phyloP scores from a whole-genome alignment of 92 coral and sea anemone species.

The Epizoanthus illoricatus region DNA sequence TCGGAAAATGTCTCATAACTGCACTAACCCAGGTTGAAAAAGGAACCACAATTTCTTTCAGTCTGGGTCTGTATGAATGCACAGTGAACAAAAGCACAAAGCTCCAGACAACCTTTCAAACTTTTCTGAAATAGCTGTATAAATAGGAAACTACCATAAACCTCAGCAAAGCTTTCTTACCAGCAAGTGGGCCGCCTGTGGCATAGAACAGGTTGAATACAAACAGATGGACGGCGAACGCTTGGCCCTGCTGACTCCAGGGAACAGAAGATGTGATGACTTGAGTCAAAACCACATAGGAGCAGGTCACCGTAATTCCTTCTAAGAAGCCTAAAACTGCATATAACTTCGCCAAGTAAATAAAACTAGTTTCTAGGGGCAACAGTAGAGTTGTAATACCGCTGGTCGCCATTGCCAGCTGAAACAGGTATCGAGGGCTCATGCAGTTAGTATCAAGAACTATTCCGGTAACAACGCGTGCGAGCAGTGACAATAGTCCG shows the following conservation, averaged over 20 bases:
- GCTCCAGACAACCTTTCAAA: too few species aligned
- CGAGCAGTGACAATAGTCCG: not conserved
- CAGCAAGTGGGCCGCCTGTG: conserved; percentile 11
- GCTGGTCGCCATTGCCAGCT: not conserved
- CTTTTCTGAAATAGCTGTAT: too few species aligned
- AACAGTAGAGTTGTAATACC: not conserved
- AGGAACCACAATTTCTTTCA: too few species aligned
- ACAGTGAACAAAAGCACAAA: too few species aligned
- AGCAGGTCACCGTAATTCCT: not conserved
- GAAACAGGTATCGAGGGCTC: not conserved
- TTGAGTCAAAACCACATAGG: not conserved
- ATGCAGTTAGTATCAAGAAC: not conserved
- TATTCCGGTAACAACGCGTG: not conserved
- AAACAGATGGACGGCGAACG: not conserved
- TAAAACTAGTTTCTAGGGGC: not conserved
- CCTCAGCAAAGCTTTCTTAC: not conserved
- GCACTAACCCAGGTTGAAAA: too few species aligned
- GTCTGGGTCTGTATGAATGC: too few species aligned
- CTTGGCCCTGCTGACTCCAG: not conserved
- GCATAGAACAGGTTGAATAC: not conserved
- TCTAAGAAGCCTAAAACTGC: not conserved
- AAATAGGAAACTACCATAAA: too few species aligned
- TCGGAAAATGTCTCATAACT: too few species aligned
- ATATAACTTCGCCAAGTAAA: not conserved
- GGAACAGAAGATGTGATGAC: not conserved